Evolutionary conservation across 2,113 vertebrate genomes (phyloP).

Genomic region (Chionis minor): DNA sequence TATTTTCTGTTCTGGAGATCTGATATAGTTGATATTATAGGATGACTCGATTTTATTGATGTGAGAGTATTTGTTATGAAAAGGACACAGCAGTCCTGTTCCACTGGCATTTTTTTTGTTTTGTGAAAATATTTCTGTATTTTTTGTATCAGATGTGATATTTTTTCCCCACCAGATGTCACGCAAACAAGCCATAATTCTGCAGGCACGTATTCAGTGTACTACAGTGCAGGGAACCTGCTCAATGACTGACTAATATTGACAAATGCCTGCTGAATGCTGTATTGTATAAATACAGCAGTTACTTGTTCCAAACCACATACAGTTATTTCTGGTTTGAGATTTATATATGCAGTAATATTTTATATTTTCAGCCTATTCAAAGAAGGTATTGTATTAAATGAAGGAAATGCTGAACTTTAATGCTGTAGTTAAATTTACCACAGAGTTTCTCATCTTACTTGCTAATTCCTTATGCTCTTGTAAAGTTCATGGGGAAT

Average conservation of each 20-base stretch:
- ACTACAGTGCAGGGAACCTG: constrained; percentile 12
- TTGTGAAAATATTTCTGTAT: constrained; percentile 31
- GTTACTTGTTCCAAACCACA: constrained; percentile 39
- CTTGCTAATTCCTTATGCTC: neutral
- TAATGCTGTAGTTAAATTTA: neutral
- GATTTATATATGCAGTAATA: neutral
- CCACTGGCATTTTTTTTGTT: neutral
- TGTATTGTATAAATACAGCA: constrained; percentile 9
- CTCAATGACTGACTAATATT: constrained; percentile 35
- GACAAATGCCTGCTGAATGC: constrained; percentile 1
- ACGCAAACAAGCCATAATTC: constrained; percentile 31
- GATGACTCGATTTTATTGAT: neutral
- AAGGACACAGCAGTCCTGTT: neutral
- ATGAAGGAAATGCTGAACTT: neutral
- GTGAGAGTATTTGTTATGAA: neutral
- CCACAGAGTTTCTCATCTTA: neutral
- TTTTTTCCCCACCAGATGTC: constrained; percentile 38
- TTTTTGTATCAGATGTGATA: constrained; percentile 1
- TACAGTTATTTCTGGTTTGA: constrained; percentile 25
- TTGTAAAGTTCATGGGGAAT: neutral
- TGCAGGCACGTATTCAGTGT: neutral
- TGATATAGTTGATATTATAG: neutral
- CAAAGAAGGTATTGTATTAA: neutral
- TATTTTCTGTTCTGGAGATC: neutral
- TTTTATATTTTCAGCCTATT: neutral